Conservation (phyloP, 2,113 vertebrate species). For the Ameiurus melas region DNA sequence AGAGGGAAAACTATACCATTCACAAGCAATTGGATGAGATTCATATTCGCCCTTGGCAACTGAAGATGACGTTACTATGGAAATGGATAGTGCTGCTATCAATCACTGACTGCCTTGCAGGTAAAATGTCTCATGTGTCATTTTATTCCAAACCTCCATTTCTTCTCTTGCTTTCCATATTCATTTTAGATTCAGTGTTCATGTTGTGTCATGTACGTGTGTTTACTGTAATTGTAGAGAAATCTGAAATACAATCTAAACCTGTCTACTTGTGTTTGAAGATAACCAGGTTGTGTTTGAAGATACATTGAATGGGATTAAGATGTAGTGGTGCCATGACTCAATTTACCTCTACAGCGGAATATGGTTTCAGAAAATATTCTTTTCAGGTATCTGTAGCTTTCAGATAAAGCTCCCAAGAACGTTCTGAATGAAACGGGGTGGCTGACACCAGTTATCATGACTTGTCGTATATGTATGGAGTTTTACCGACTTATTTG, state of each 20-base stretch:
- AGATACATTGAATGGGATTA: not conserved
- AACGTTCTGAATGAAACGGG: not conserved
- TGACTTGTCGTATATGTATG: not conserved
- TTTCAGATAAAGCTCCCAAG: not conserved
- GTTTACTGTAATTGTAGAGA: not conserved
- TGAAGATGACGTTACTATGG: constrained; percentile 95
- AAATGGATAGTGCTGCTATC: constrained; percentile 87
- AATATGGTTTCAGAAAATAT: constrained; percentile 10
- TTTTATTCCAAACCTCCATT: constrained; percentile 55
- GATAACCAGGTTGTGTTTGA: not conserved
- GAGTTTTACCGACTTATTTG: not conserved
- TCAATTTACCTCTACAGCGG: not conserved
- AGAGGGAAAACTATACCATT: constrained; percentile 69
- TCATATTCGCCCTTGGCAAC: constrained; percentile 72
- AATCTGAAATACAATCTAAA: constrained; percentile 15
- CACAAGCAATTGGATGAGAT: constrained; percentile 75
- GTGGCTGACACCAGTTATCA: not conserved
- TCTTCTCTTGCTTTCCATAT: constrained; percentile 23
- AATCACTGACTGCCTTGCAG: constrained; percentile 87
- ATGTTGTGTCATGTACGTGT: not conserved
- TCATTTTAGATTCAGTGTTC: not conserved
- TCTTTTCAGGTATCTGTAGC: not conserved
- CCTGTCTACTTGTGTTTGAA: not conserved
- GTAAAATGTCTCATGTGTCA: constrained; percentile 76
- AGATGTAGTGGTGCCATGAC: not conserved